These are phyloP conservation scores for Spicauda simplicius DNA, from an alignment of 2,888 invertebrate genomes.

Conservation along the genomic window DNA sequence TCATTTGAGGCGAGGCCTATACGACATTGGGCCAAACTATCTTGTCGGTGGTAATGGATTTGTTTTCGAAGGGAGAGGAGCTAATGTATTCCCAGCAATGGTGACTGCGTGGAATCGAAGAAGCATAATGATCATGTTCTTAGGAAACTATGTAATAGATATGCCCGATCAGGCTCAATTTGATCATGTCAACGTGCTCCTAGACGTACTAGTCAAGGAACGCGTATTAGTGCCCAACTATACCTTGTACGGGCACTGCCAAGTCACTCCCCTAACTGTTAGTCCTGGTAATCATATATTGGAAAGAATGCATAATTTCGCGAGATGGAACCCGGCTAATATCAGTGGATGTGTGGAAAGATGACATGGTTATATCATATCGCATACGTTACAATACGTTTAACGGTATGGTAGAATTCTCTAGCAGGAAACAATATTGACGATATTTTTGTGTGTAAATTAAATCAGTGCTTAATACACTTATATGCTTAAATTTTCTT, in stretches of 20 bases:
- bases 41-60: slow-evolving; percentile 66
- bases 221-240: slow-evolving; percentile 57
- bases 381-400: too few relatives aligned
- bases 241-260: slow-evolving; percentile 62
- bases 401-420: too few relatives aligned
- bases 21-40: slow-evolving; percentile 72
- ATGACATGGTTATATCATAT: background rate
- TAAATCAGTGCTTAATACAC: too few relatives aligned
- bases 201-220: slow-evolving; percentile 55
- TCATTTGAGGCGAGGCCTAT: slow-evolving; percentile 55
- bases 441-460: too few relatives aligned
- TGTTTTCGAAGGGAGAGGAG: slow-evolving; percentile 72
- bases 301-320: slow-evolving; percentile 51
- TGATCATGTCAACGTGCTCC: slow-evolving; percentile 56
- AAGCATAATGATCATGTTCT: slow-evolving; percentile 66
- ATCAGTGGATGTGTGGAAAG: slow-evolving; percentile 45
- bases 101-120: slow-evolving; percentile 57
- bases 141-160: slow-evolving; percentile 63
- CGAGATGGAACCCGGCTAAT: slow-evolving; percentile 60
- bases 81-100: slow-evolving; percentile 65
- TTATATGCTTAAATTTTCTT: too few relatives aligned
- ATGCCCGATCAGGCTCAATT: slow-evolving; percentile 55
- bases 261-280: slow-evolving; percentile 53
- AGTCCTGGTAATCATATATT: slow-evolving; percentile 63
- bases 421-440: too few relatives aligned